Evolutionary conservation across 2,888 invertebrate genomes (phyloP).

Genomic region (Polietes domitor): DNA sequence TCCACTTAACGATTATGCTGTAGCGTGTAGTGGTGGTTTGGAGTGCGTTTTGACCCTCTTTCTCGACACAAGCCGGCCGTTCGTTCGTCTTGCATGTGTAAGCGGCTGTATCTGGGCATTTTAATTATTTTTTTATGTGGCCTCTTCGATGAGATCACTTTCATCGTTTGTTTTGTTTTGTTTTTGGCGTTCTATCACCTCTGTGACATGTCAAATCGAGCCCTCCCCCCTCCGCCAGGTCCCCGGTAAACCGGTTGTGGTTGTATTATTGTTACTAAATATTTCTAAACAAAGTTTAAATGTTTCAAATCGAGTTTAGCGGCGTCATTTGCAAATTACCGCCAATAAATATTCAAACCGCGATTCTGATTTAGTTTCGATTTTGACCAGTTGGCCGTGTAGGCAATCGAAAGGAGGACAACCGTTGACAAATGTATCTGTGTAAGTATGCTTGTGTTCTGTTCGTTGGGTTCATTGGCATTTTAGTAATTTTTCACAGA

Average conservation of each 20-base stretch:
- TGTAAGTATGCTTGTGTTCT: not conserved
- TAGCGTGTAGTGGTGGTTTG: not conserved
- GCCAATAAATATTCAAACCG: not conserved
- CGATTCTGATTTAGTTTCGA: not conserved
- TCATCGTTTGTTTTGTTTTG: no score
- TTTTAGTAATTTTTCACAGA: not conserved
- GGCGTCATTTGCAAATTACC: not conserved
- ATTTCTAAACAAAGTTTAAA: not conserved
- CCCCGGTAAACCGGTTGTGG: no score
- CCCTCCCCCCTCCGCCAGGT: no score
- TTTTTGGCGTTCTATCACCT: not conserved
- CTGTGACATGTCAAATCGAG: not conserved
- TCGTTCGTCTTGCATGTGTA: not conserved
- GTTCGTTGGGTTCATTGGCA: not conserved
- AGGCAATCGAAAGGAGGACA: not conserved
- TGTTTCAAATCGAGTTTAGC: not conserved
- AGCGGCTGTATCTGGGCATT: not conserved
- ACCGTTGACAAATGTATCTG: not conserved
- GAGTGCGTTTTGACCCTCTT: slow-evolving; percentile 40
- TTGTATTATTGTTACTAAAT: no score
- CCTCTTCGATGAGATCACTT: not conserved
- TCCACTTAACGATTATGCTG: not conserved
- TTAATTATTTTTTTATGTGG: not conserved
- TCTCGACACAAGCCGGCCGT: not conserved
- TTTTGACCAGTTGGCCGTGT: not conserved